A percentile compares a stretch with the other conserved stretches of the same genome.
Evolutionary conservation across 2,888 invertebrate species (phyloP).

Genomic region (Lithophane socia): DNA sequence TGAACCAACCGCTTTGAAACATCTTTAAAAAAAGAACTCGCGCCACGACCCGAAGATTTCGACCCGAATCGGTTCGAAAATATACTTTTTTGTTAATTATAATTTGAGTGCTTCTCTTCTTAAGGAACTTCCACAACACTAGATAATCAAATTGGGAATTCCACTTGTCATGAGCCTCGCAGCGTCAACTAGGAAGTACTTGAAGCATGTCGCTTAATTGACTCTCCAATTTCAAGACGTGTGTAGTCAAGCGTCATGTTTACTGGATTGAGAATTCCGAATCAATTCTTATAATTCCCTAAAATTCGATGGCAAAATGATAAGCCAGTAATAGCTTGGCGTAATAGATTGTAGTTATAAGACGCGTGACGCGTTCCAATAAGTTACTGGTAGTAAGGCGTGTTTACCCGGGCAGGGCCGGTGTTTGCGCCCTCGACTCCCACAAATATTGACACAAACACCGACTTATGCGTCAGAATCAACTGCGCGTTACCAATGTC

Average conservation of each 20-base stretch:
- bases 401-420: slow-evolving; percentile 73
- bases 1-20: not conserved
- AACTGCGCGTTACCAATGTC: slow-evolving; percentile 69
- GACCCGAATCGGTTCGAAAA: not conserved
- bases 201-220: slow-evolving; percentile 42
- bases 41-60: too few species aligned
- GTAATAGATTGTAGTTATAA: slow-evolving; percentile 78
- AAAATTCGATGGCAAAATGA: slow-evolving; percentile 34
- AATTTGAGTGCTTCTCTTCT: slow-evolving; percentile 1
- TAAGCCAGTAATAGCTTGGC: slow-evolving; percentile 39
- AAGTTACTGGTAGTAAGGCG: slow-evolving; percentile 53
- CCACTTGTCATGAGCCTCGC: slow-evolving; percentile 29
- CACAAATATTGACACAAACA: slow-evolving; percentile 84
- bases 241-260: slow-evolving; percentile 24
- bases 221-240: slow-evolving; percentile 49
- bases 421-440: slow-evolving; percentile 72
- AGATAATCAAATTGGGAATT: slow-evolving; percentile 41
- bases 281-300: slow-evolving; percentile 31
- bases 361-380: slow-evolving; percentile 67
- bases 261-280: slow-evolving; percentile 24
- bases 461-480: slow-evolving; percentile 76
- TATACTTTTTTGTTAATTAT: slow-evolving; percentile 16
- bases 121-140: slow-evolving; percentile 26
- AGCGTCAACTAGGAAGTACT: slow-evolving; percentile 48
- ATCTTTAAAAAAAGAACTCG: too few species aligned